Evolutionary conservation across 2,113 vertebrate species (phyloP), one percentile per base, ranked within the genome.

Genomic region (Bagarius yarrelli): DNA sequence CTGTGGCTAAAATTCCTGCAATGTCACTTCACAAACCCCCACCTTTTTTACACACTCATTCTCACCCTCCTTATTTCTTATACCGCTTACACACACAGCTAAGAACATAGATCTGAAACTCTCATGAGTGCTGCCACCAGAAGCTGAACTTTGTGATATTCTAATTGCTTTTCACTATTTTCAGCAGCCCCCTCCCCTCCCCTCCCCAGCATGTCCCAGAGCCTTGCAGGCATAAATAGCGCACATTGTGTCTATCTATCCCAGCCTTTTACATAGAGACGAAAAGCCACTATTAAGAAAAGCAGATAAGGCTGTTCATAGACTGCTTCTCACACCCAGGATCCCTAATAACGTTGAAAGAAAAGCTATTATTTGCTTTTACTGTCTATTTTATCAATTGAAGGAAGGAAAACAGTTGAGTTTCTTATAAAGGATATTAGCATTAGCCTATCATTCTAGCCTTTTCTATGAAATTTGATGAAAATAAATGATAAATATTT

Each of bases 111-210:
- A 60, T 75, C 81, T 85, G 0, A 83, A 83, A 70, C 74, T 59
- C 81, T 85, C 81, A 76, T n/a, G 81, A 76, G 81, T 87, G 71
- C 74, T 66, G 50, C 83, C 83, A 80, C 79, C 75, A 19, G 44
- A 83, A 79, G 76, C 70, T 87, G 86, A 87, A 87, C 86, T 85
- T 83, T 83, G 81, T 85, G 59, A 87, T 85, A 76, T 85, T 87
- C 56, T 87, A 85, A 87, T 87, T 87, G 86, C 83, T 85, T 85
- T 87, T 76, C 81, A 83, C 86, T 87, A 87, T 87, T 87, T 85
- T 87, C 83, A 81, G 86, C 74, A 83, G 40, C 71, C 59, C 79
- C 53, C 71, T 15, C 83, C 47, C 69, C 64, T 30, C 71, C 83
- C 74, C 72, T 47, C 83, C 69, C 53, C 79, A 78, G 25, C 75